Conservation (phyloP, 1,140 invertebrate species). For the Drosophila mojavensis region DNA sequence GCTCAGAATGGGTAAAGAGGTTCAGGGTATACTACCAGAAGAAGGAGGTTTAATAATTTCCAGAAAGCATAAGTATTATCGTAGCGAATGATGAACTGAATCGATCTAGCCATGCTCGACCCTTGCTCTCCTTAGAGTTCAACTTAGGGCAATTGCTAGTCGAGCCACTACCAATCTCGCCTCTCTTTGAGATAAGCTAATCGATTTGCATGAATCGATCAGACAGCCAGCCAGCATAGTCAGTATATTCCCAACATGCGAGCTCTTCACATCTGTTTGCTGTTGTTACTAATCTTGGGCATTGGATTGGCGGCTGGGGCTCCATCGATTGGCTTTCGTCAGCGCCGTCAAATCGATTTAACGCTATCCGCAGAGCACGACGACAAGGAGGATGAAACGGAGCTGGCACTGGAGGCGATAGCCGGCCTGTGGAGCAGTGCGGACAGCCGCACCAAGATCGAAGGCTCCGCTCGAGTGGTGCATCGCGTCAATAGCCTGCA, state of each 20-base stretch:
- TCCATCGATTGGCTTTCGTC: neutral
- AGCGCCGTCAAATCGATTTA: slow-evolving; percentile 74
- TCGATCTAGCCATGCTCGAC: too few relatives aligned
- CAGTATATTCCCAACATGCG: slow-evolving; percentile 62
- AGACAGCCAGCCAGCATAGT: neutral
- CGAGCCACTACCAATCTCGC: too few relatives aligned
- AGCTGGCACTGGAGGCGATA: slow-evolving; percentile 78
- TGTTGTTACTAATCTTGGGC: slow-evolving; percentile 33
- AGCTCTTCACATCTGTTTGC: slow-evolving; percentile 46
- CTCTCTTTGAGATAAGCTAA: slow-evolving; percentile 8
- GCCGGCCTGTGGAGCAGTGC: slow-evolving; percentile 78
- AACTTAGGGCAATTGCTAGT: too few relatives aligned
- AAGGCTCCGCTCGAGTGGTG: slow-evolving; percentile 72
- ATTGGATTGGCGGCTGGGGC: slow-evolving; percentile 20
- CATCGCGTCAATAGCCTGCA: slow-evolving; percentile 61
- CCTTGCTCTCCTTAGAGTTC: too few relatives aligned
- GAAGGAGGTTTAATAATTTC: too few relatives aligned
- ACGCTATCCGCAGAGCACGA: slow-evolving; percentile 78
- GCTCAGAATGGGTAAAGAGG: too few relatives aligned
- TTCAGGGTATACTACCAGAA: too few relatives aligned
- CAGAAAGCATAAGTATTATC: too few relatives aligned
- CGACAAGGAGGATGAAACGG: slow-evolving; percentile 75
- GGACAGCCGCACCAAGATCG: slow-evolving; percentile 74
- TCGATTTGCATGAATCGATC: neutral
- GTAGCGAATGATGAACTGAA: too few relatives aligned